Evolutionary conservation across 2,797 vertebrate species (phyloP).

Genomic region (Brachymystax lenok): DNA sequence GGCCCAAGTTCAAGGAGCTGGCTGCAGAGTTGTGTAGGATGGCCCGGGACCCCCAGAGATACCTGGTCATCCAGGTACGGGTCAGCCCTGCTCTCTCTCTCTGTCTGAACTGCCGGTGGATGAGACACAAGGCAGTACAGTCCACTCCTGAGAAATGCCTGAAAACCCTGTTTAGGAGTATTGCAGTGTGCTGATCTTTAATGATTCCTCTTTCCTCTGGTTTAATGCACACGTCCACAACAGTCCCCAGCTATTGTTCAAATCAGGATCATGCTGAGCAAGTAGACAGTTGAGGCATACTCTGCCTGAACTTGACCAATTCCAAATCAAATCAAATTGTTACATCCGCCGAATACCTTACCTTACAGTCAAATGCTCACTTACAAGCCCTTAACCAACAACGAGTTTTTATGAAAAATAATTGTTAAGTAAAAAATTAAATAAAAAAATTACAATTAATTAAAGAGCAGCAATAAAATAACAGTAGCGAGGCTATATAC

Average conservation of each 20-base stretch:
- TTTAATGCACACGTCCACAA: not conserved
- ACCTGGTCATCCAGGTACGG: constrained; percentile 94
- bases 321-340: no score
- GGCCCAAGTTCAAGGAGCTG: constrained; percentile 96
- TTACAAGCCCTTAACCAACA: no score
- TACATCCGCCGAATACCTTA: no score
- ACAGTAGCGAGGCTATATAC: no score
- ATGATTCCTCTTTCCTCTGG: not conserved
- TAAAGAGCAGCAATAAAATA: no score
- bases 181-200: not conserved
- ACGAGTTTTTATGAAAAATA: no score
- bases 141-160: not conserved
- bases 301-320: no score
- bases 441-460: no score
- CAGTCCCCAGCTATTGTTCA: not conserved
- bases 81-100: not conserved
- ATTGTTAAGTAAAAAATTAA: no score
- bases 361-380: no score
- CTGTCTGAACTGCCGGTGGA: not conserved
- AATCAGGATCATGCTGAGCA: not conserved
- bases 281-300: not conserved
- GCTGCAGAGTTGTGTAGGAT: constrained; percentile 97
- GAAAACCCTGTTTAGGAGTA: no score
- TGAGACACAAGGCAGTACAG: not conserved
- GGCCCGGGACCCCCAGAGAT: constrained; percentile 96